Conservation (phyloP, 2,797 vertebrate species). For the Cyprinella venusta region DNA sequence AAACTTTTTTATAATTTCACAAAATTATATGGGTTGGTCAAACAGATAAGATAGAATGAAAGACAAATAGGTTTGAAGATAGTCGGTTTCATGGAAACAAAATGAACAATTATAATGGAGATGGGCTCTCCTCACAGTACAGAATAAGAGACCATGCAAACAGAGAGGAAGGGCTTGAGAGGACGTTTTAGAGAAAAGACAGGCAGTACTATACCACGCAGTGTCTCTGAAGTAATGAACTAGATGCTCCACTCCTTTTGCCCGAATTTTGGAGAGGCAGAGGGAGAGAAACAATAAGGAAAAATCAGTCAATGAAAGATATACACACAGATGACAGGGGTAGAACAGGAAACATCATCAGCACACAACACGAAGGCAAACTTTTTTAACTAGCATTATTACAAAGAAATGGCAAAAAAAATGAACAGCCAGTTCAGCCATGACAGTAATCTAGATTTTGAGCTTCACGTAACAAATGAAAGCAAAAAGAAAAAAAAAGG, state of each 20-base stretch:
- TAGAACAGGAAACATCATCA: not conserved
- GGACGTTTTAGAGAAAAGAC: conserved; percentile 72
- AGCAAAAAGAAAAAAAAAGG: conserved; percentile 17
- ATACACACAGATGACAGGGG: not conserved
- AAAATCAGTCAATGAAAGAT: conserved; percentile 41
- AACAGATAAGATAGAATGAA: conserved; percentile 38
- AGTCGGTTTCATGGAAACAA: not conserved
- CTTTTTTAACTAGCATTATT: not conserved
- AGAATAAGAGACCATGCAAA: not conserved
- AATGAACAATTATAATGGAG: not conserved
- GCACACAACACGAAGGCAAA: conserved; percentile 23
- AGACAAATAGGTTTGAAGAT: not conserved
- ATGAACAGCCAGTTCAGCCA: conserved; percentile 9
- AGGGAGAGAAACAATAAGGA: conserved; percentile 80
- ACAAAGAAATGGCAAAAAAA: not conserved
- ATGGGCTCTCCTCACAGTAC: not conserved
- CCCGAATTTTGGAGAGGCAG: conserved; percentile 83
- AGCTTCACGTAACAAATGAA: conserved; percentile 29
- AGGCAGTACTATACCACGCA: conserved; percentile 94
- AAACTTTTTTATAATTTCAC: not conserved
- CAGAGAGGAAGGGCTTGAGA: not conserved
- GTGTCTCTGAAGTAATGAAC: conserved; percentile 98
- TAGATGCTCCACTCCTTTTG: conserved; percentile 95
- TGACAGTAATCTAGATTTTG: conserved; percentile 13
- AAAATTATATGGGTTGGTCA: not conserved